Conservation (phyloP, 2,888 invertebrate species). For the Euspilapteryx auroguttella region DNA sequence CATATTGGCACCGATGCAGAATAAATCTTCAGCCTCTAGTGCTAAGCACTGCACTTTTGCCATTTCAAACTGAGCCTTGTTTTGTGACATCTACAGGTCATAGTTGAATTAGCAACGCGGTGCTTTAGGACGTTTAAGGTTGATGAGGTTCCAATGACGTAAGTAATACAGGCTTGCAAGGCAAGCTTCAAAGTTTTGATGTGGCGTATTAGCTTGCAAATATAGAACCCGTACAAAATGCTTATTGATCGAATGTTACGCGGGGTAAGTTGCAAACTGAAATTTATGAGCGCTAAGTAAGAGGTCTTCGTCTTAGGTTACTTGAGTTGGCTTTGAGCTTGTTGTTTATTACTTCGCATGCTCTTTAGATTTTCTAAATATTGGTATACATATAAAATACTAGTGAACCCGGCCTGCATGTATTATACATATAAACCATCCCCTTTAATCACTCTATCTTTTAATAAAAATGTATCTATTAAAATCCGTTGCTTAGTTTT, state of each 20-base stretch:
- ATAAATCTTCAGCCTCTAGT: slow-evolving; percentile 6
- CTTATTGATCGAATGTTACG: slow-evolving; percentile 55
- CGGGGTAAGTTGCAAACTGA: slow-evolving; percentile 53
- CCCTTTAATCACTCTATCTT: no score
- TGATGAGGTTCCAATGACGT: slow-evolving; percentile 21
- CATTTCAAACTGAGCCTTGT: no score
- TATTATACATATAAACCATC: no score
- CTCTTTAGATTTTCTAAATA: no score
- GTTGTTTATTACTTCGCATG: slow-evolving; percentile 54
- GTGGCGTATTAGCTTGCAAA: slow-evolving; percentile 55
- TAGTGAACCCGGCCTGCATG: no score
- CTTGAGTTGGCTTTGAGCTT: slow-evolving; percentile 28
- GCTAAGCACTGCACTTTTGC: no score
- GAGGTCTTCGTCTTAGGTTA: slow-evolving; percentile 37
- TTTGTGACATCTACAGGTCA: no score
- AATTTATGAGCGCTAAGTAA: slow-evolving; percentile 48
- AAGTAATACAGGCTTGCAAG: slow-evolving; percentile 36
- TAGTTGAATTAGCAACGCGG: no score
- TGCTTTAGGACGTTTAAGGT: no score
- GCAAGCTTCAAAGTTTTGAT: slow-evolving; percentile 40
- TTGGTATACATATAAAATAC: no score
- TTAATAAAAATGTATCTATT: no score
- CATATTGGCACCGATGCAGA: slow-evolving; percentile 18
- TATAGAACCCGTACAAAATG: slow-evolving; percentile 56
- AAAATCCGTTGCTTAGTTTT: no score